Evolutionary conservation across 1,140 invertebrate genomes (phyloP).

Genomic region (Agraylea sexmaculata): DNA sequence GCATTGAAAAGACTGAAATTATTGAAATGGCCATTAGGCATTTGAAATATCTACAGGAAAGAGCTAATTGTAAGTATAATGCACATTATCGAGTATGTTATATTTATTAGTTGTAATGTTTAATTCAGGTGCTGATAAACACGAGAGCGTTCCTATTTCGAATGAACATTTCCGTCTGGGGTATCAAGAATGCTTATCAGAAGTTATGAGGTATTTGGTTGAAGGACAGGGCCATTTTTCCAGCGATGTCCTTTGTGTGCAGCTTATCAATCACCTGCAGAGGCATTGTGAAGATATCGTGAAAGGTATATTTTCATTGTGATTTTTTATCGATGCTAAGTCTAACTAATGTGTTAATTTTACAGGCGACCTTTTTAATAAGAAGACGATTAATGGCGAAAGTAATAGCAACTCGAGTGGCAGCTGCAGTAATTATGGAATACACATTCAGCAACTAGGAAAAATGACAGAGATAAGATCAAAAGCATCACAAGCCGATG

Average conservation of each 20-base stretch:
- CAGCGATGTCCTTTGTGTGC: constrained; percentile 66
- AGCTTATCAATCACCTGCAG: constrained; percentile 72
- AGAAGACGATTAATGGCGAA: constrained; percentile 32
- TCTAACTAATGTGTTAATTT: constrained; percentile 6
- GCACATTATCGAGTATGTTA: constrained; percentile 4
- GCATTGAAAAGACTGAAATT: constrained; percentile 96
- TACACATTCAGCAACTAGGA: constrained; percentile 31
- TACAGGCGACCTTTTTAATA: constrained; percentile 43
- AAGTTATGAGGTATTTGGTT: constrained; percentile 79
- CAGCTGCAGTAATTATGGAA: constrained; percentile 29
- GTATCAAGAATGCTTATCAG: constrained; percentile 82
- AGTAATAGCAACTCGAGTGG: constrained; percentile 31
- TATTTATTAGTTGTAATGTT: constrained; percentile 14
- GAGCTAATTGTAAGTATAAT: constrained; percentile 37
- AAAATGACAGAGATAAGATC: constrained; percentile 23
- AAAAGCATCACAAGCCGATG: constrained; percentile 22
- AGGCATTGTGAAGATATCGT: constrained; percentile 61
- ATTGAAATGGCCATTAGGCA: constrained; percentile 97
- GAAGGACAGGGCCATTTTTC: constrained; percentile 71
- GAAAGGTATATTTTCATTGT: constrained; percentile 38
- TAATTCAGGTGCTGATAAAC: constrained; percentile 31
- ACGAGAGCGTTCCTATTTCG: constrained; percentile 30
- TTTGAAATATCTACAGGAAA: constrained; percentile 73
- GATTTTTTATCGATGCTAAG: neutral
- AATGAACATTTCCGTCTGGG: constrained; percentile 61